Conservation (phyloP, 2,888 invertebrate genomes). For the Xanthia icteritia region DNA sequence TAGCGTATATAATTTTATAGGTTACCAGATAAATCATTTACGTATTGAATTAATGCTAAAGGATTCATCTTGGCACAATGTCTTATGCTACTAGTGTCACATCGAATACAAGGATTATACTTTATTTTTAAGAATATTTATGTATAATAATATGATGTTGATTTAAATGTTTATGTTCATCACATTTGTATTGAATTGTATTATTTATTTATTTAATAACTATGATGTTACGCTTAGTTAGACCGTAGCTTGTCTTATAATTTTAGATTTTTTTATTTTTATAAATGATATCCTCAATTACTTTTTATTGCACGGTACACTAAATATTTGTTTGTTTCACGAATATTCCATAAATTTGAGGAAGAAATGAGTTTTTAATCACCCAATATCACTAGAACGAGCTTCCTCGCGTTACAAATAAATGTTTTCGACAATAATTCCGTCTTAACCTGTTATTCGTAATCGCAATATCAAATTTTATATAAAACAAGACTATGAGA, state of each 20-base stretch:
- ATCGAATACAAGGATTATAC: constrained; percentile 39
- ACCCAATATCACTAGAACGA: constrained; percentile 52
- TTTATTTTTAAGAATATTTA: constrained; percentile 59
- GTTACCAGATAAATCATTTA: constrained; percentile 17
- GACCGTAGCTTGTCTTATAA: constrained; percentile 41
- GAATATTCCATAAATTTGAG: constrained; percentile 26
- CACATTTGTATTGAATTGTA: constrained; percentile 45
- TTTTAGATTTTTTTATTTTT: constrained; percentile 44
- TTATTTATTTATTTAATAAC: constrained; percentile 54
- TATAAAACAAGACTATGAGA: constrained; percentile 57
- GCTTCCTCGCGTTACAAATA: constrained; percentile 72
- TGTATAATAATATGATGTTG: constrained; percentile 54
- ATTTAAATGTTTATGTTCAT: constrained; percentile 49
- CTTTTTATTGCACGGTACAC: constrained; percentile 10
- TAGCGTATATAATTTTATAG: background rate
- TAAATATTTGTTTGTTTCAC: constrained; percentile 18
- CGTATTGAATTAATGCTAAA: constrained; percentile 7
- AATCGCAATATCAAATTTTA: constrained; percentile 73
- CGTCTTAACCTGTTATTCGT: constrained; percentile 70
- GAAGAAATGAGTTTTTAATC: constrained; percentile 27
- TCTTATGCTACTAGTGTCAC: constrained; percentile 30
- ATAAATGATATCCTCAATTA: constrained; percentile 12
- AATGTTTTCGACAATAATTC: constrained; percentile 77
- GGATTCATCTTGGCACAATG: constrained; percentile 22
- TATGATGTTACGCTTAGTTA: constrained; percentile 62